Base-by-base conservation (phyloP, 1,140 invertebrate species). In the Popillia japonica region DNA sequence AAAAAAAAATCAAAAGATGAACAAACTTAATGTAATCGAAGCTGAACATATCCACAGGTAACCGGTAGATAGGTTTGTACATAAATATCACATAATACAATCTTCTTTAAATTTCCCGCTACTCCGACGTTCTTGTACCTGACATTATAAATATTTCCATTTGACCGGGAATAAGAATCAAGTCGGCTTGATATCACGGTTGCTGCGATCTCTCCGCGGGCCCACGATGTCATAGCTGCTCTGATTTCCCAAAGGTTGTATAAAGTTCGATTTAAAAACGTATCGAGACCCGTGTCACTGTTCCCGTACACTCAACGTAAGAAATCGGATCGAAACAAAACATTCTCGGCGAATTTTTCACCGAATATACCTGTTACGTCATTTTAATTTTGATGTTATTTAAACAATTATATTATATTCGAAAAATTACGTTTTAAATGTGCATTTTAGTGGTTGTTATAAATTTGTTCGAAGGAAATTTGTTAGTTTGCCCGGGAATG, bases 251-350 rank as follows among this genome's bases (percentile, higher is more conserved):
- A 84, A 77, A 83, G 84, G 85, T 79, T 83, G 80, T 80, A 85
- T 86, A 86, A 86, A 86, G 83, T 85, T 86, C 84, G 84, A 86
- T 86, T 86, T 85, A 85, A 85, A 84, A 85, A 85, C 81, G 82
- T 82, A 85, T 84, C 80, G 81, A 81, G 82, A 82, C 79, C 83
- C 81, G 81, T 84, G 83, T 84, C 83, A 82, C 82, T 77, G 77
- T 64, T 59, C 22, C 22, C 41, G 40, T 78, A 78, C 77, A 78
- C n/a, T 78, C 17, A 17, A 7, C 61, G 22, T 2, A 34, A 77
- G 27, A 68, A 55, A 22, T 48, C 40, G 11, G 11, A n/a, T 7
- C 20, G 6, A 64, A 64, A 64, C 22, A 74, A 34, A 41, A 41
- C 11, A 72, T 14, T 72, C 10, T 40, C 14, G 14, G n/a, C 23